Evolutionary conservation across 2,797 vertebrate genomes (phyloP).

Genomic region (Mormyrus hasselquistii): DNA sequence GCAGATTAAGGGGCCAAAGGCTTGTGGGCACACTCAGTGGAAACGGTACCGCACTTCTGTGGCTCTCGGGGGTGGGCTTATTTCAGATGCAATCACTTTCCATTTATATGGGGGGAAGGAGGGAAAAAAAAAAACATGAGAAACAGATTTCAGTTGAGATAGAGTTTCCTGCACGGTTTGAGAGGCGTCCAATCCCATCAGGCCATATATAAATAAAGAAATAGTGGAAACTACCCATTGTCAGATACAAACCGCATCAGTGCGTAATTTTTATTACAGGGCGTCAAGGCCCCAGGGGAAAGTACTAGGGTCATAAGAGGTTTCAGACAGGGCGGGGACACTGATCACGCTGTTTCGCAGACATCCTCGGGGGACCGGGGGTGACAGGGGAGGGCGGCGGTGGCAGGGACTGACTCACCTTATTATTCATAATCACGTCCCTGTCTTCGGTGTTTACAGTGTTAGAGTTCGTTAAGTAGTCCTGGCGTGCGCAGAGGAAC

Average conservation of each 20-base stretch:
- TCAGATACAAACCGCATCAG: background rate
- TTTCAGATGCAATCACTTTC: background rate
- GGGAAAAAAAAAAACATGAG: background rate
- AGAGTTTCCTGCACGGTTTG: background rate
- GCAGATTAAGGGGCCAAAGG: background rate
- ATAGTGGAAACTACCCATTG: background rate
- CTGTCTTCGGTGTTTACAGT: background rate
- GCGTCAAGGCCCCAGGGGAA: background rate
- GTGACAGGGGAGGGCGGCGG: background rate
- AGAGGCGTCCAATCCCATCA: background rate
- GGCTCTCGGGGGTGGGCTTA: background rate
- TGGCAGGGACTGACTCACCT: background rate
- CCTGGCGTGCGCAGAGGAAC: background rate
- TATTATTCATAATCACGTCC: background rate
- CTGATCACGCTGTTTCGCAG: background rate
- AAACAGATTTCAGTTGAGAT: conserved; percentile 13
- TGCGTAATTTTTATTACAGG: conserved; percentile 3
- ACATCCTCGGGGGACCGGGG: background rate
- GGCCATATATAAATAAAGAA: background rate
- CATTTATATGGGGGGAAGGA: background rate
- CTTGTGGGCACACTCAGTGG: background rate
- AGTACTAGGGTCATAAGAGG: background rate
- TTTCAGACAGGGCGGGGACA: background rate
- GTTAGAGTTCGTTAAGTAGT: background rate
- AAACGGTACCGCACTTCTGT: background rate